phyloP scores from a whole-genome alignment of 64 coral and sea anemone species.

The Astreopora myriophthalma region DNA sequence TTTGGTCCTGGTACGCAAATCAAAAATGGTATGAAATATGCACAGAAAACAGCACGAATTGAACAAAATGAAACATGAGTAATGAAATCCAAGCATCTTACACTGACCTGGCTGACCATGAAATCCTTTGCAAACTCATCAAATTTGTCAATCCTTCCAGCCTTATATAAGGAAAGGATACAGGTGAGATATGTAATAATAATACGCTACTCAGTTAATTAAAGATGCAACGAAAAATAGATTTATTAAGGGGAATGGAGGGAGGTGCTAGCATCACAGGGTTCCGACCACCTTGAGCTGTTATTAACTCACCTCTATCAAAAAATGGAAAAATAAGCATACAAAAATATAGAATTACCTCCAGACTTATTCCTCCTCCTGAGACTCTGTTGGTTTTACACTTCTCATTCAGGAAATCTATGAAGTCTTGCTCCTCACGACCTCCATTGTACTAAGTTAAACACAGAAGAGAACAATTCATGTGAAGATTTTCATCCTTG shows the following conservation, averaged over 20 bases:
- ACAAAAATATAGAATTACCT: not conserved
- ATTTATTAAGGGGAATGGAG: too few species aligned
- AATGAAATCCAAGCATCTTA: not conserved
- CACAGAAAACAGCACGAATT: not conserved
- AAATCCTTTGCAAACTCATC: slow-evolving; percentile 82
- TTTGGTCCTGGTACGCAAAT: too few species aligned
- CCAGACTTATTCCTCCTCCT: slow-evolving; percentile 80
- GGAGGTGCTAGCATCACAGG: too few species aligned
- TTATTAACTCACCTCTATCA: not conserved
- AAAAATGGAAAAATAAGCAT: not conserved
- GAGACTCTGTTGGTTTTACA: slow-evolving; percentile 77
- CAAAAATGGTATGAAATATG: too few species aligned
- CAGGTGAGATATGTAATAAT: not conserved
- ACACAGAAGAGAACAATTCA: not conserved
- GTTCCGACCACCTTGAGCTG: too few species aligned
- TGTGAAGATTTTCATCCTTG: not conserved
- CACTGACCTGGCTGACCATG: slow-evolving; percentile 72
- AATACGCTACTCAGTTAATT: too few species aligned
- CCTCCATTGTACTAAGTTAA: slow-evolving; percentile 77
- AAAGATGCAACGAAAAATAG: too few species aligned
- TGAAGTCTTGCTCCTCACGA: slow-evolving; percentile 72
- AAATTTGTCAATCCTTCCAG: slow-evolving; percentile 84
- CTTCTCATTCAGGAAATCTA: slow-evolving; percentile 90
- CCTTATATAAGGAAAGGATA: slow-evolving; percentile 42
- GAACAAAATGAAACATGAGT: too few species aligned